These are phyloP conservation scores for Cyphomyrus plagiostoma DNA, from an alignment of 2,113 vertebrate species.

Conservation along the genomic window DNA sequence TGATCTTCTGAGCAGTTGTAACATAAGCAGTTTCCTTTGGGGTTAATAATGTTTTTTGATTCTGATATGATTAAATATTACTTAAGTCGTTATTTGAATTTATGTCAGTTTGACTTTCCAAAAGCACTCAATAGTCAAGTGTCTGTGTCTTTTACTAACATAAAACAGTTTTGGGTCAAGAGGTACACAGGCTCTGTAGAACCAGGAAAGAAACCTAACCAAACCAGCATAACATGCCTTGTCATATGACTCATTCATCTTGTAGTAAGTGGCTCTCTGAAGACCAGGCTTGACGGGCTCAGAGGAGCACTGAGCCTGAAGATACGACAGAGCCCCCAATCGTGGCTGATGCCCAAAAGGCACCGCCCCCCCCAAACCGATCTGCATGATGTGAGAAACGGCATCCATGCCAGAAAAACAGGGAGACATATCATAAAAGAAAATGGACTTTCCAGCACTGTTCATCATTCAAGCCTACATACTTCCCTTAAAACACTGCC, in stretches of 20 bases:
- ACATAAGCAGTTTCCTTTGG: too few relatives aligned
- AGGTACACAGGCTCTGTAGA: background rate
- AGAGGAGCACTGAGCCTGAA: background rate
- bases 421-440: background rate
- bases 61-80: background rate
- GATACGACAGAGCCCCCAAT: background rate
- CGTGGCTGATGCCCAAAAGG: background rate
- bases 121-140: background rate
- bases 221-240: background rate
- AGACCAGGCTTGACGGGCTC: background rate
- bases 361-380: background rate
- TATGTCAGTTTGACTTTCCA: background rate
- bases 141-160: background rate
- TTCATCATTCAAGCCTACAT: background rate
- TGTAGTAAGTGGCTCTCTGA: background rate
- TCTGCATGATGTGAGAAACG: background rate
- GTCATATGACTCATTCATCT: background rate
- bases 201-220: background rate
- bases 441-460: background rate
- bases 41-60: too few relatives aligned
- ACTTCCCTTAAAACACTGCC: background rate
- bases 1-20: too few relatives aligned
- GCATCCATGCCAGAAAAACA: background rate
- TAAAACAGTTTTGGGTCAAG: background rate
- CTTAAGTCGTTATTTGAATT: background rate